These are phyloP conservation scores for Zosterops lateralis DNA, from an alignment of 2,113 vertebrate genomes.

Conservation along the genomic window DNA sequence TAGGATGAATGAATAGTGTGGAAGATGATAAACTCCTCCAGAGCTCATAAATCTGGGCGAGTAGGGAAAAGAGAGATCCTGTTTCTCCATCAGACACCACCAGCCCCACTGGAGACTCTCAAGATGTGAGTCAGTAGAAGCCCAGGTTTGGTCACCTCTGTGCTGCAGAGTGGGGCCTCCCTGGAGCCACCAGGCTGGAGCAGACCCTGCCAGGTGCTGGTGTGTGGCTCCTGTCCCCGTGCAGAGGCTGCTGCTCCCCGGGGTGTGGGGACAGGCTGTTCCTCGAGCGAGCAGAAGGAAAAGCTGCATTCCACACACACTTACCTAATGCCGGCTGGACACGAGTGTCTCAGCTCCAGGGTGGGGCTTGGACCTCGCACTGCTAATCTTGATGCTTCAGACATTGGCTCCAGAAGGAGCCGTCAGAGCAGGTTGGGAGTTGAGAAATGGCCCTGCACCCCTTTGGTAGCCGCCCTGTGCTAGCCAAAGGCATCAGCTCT, in stretches of 20 bases:
- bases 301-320: constrained; percentile 1
- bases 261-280: not conserved
- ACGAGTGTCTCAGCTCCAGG: not conserved
- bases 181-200: not conserved
- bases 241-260: not conserved
- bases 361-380: not conserved
- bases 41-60: not conserved
- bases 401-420: not conserved
- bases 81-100: not conserved
- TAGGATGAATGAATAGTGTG: not conserved
- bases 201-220: not conserved
- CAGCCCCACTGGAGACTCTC: not conserved
- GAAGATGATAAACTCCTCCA: not conserved
- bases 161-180: not conserved
- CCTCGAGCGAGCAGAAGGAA: not conserved
- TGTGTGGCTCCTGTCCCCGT: not conserved
- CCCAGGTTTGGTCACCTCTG: not conserved
- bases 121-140: not conserved
- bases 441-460: not conserved
- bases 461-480: not conserved
- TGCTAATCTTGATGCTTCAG: not conserved
- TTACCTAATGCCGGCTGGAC: constrained; percentile 39
- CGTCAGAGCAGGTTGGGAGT: not conserved
- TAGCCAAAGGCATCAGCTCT: not conserved
- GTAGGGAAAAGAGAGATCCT: not conserved